phyloP scores from a whole-genome alignment of 2,797 vertebrate species.

The Phylloscopus collybita region DNA sequence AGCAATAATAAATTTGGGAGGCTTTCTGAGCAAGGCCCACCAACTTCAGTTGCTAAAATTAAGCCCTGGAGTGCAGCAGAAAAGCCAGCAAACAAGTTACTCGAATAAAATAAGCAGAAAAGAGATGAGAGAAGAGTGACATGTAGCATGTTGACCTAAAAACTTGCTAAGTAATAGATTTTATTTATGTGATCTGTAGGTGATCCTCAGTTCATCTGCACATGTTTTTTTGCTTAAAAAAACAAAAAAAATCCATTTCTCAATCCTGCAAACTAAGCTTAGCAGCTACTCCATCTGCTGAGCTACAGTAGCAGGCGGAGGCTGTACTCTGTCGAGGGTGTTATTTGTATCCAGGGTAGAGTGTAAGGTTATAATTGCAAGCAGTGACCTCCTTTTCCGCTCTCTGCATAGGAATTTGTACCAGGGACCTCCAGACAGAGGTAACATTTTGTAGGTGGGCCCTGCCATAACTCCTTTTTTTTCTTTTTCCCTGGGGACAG shows the following conservation, averaged over 20 bases:
- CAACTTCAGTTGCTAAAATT: not conserved
- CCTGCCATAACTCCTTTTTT: not conserved
- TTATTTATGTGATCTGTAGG: not conserved
- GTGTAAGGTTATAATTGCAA: not conserved
- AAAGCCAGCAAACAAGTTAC: not conserved
- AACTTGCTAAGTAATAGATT: not conserved
- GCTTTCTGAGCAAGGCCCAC: not conserved
- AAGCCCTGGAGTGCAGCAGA: not conserved
- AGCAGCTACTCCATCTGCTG: slow-evolving; percentile 32
- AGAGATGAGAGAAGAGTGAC: not conserved
- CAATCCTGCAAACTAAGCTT: slow-evolving; percentile 11
- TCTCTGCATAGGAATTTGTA: not conserved
- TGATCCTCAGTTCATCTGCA: not conserved
- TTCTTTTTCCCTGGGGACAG: not conserved
- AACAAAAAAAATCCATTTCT: slow-evolving; percentile 29
- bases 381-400: not conserved
- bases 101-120: not conserved
- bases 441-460: not conserved
- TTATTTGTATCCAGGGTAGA: not conserved
- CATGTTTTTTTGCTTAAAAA: not conserved
- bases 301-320: not conserved
- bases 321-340: accelerated
- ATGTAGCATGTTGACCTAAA: not conserved
- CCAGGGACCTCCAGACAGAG: not conserved
- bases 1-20: not conserved